A percentile compares a stretch with the other conserved stretches of the same genome.
These are phyloP conservation scores for Ramazzottius varieornatus DNA, from an alignment of 2,888 invertebrate species.

Conservation along the genomic window DNA sequence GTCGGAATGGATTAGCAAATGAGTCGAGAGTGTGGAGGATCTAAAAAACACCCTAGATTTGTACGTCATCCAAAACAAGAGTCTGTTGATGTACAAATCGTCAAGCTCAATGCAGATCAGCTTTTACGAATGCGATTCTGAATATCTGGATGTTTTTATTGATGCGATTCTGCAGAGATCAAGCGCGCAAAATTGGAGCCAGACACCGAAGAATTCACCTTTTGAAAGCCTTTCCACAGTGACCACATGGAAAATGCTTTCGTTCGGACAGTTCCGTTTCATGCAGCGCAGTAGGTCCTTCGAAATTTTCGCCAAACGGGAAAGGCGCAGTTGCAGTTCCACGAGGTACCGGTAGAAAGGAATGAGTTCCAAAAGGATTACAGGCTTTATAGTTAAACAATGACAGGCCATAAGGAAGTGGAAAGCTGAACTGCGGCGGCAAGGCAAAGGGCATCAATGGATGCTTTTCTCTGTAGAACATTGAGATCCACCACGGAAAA, in stretches of 20 bases:
- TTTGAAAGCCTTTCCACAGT: slow-evolving; percentile 27
- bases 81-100: too few relatives aligned
- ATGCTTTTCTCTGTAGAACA: background rate
- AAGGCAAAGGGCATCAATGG: background rate
- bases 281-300: too few relatives aligned
- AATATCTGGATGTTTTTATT: too few relatives aligned
- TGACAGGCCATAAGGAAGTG: background rate
- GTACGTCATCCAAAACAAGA: too few relatives aligned
- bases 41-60: too few relatives aligned
- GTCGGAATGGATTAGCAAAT: slow-evolving; percentile 29
- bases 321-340: background rate
- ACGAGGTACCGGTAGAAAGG: too few relatives aligned
- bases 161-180: too few relatives aligned
- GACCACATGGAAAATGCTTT: slow-evolving; percentile 16
- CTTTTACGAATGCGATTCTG: too few relatives aligned
- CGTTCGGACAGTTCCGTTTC: too few relatives aligned
- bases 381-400: background rate
- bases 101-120: too few relatives aligned
- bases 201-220: too few relatives aligned
- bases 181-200: too few relatives aligned
- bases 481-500: background rate
- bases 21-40: slow-evolving; percentile 30
- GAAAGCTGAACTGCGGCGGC: background rate
- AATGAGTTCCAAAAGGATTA: background rate
- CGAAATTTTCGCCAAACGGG: background rate